phyloP scores from a whole-genome alignment of 2,113 vertebrate genomes.

The Stictonetta naevosa region DNA sequence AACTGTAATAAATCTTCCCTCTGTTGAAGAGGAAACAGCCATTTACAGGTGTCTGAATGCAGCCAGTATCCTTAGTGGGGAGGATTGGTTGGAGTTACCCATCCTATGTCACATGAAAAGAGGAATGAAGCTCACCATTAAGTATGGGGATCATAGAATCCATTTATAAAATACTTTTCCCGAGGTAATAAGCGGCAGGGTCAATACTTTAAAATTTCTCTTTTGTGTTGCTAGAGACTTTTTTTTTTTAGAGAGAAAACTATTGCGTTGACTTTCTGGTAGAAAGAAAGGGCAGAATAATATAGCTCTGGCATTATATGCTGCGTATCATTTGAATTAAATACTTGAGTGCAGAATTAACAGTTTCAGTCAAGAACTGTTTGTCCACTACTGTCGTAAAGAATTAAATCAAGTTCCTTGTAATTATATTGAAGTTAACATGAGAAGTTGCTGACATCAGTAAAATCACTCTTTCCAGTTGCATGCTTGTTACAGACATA shows the following conservation, averaged over 20 bases:
- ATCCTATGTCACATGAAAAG: neutral
- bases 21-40: neutral
- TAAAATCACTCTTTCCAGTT: neutral
- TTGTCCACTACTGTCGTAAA: neutral
- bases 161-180: neutral
- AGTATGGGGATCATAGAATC: neutral
- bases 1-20: neutral
- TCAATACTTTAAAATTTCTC: neutral
- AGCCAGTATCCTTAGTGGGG: neutral
- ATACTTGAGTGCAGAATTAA: neutral
- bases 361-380: neutral
- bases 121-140: neutral
- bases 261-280: neutral
- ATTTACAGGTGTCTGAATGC: neutral
- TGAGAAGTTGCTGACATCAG: neutral
- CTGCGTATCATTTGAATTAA: neutral
- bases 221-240: neutral
- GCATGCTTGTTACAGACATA: constrained; percentile 13
- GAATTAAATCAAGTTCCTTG: neutral
- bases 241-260: neutral
- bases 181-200: neutral
- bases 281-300: neutral
- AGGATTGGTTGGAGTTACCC: neutral
- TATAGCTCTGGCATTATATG: neutral
- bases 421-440: neutral